Evolutionary conservation across 2,888 invertebrate species (phyloP), one percentile per base, ranked within the genome.

Genomic region (Perdita meconis): DNA sequence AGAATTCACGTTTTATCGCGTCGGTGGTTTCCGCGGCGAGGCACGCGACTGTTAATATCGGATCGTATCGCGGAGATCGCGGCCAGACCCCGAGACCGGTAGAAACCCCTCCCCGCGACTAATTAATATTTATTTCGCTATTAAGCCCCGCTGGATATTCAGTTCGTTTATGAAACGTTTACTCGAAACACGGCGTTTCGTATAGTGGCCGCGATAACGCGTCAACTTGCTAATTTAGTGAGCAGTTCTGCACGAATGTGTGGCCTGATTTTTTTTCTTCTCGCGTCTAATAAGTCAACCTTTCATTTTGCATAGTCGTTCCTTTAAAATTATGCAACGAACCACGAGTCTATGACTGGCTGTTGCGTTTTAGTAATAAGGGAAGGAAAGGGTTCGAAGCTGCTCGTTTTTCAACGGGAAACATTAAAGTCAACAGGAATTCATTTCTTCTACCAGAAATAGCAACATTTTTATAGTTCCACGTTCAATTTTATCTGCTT

Each of bases 101-200:
- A n/a, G n/a, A n/a, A n/a, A n/a, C n/a, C n/a, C n/a, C n/a, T n/a
- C n/a, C n/a, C 26, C n/a, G 22, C 13, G 36, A 16, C 50, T 73
- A 65, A 73, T 75, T 73, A 73, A 76, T 66, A 56, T 74, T 55
- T 59, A 64, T 73, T 53, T 22, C 34, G 53, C 34, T 30, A 38
- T 72, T 65, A 60, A 55, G 26, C n/a, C 40, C 26, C 56, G 10
- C 36, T 2, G 44, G 34, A 26, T 50, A 36, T 44, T 55, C 19
- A 22, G 6, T 34, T 44, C 40, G 36, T 38, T 16, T 30, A 42
- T 40, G 38, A 38, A 70, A 53, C 53, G 53, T 60, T 59, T 13
- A 19, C 51, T 22, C 22, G 34, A 13, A 42, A 38, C 36, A 34
- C 12, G 50, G 42, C 40, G 34, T 53, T 70, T 53, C 67, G 26